A percentile compares a stretch with the other conserved stretches of the same genome.
phyloP scores from a whole-genome alignment of 2,888 invertebrate genomes.

The Amiota mariae region DNA sequence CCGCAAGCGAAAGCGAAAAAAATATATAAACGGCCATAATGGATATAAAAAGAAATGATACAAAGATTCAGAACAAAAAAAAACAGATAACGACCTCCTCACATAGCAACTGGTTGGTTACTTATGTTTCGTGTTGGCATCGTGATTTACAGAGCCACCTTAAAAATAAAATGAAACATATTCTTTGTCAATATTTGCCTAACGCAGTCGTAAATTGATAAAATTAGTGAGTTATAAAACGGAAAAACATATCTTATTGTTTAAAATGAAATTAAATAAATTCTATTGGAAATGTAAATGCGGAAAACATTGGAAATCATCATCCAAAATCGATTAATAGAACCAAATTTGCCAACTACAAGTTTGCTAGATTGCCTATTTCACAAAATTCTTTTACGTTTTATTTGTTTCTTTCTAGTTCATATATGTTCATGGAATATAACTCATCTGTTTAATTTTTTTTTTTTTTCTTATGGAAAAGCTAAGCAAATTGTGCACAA shows the following conservation, averaged over 20 bases:
- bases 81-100: conserved; percentile 1
- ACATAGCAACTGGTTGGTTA: conserved; percentile 28
- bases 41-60: conserved; percentile 5
- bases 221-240: conserved; percentile 34
- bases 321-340: too few relatives aligned
- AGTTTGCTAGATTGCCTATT: too few relatives aligned
- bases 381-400: too few relatives aligned
- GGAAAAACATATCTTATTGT: conserved; percentile 21
- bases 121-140: not conserved
- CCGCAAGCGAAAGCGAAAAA: conserved; percentile 11
- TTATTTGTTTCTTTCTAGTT: too few relatives aligned
- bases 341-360: too few relatives aligned
- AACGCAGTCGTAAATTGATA: conserved; percentile 53
- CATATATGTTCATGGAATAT: too few relatives aligned
- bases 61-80: conserved; percentile 30
- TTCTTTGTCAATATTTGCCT: conserved; percentile 48
- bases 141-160: conserved; percentile 54
- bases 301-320: too few relatives aligned
- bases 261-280: not conserved
- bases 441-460: too few relatives aligned
- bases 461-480: too few relatives aligned
- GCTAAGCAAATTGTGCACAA: too few relatives aligned
- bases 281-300: too few relatives aligned
- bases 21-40: conserved; percentile 1
- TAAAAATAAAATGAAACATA: conserved; percentile 35